A percentile compares a stretch with the other conserved stretches of the same genome.
These are phyloP conservation scores for Taurulus bubalis DNA, from an alignment of 2,113 vertebrate species.

Conservation along the genomic window DNA sequence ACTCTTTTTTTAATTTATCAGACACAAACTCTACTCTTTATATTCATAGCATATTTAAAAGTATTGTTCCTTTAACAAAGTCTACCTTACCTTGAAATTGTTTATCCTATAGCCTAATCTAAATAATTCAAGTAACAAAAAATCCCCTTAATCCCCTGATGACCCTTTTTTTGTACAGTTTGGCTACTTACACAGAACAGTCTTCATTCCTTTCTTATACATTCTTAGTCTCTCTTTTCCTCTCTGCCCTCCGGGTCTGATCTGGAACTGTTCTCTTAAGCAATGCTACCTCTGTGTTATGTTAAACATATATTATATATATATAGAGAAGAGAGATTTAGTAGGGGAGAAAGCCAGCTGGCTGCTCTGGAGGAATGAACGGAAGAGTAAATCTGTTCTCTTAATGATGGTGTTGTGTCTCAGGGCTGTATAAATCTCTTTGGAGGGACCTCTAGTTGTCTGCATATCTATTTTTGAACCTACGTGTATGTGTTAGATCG, in stretches of 20 bases:
- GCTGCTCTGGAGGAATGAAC: conserved; percentile 23
- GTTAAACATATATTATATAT: conserved; percentile 12
- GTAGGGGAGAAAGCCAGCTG: conserved; percentile 40
- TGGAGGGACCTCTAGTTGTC: conserved; percentile 11
- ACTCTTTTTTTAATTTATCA: not conserved
- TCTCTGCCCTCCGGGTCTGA: not conserved
- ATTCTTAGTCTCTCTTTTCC: not conserved
- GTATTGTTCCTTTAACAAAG: not conserved
- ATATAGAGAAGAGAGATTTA: not conserved
- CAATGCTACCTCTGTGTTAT: conserved; percentile 13
- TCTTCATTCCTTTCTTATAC: not conserved
- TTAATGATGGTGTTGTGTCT: conserved; percentile 56
- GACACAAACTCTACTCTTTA: not conserved
- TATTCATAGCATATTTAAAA: not conserved
- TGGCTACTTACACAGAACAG: not conserved
- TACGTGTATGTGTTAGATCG: not conserved
- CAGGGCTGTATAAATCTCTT: conserved; percentile 10
- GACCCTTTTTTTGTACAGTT: not conserved
- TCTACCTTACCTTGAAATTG: not conserved
- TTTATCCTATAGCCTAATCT: not conserved
- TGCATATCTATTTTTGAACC: not conserved
- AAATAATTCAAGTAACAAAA: not conserved
- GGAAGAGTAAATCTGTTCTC: conserved; percentile 27
- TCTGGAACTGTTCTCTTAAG: conserved; percentile 17
- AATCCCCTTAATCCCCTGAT: not conserved